phyloP scores from a whole-genome alignment of 2,797 vertebrate genomes.

The Malurus splendens region DNA sequence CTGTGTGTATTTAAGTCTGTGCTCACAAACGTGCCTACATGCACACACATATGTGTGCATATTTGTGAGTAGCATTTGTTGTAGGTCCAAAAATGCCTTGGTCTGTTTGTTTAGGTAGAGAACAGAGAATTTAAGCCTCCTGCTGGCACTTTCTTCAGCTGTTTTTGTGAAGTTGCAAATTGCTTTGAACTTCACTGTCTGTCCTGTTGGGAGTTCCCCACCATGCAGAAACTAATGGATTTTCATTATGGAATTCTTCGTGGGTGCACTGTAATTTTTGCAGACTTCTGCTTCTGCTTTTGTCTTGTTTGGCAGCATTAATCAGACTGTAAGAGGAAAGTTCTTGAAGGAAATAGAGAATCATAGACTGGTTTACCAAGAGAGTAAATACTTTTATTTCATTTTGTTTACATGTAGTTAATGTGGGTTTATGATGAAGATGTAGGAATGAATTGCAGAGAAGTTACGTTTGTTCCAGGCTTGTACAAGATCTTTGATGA shows the following conservation, averaged over 20 bases:
- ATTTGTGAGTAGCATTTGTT: not conserved
- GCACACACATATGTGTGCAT: fast-evolving
- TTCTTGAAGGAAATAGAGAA: not conserved
- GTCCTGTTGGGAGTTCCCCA: not conserved
- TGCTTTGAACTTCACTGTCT: not conserved
- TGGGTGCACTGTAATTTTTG: not conserved
- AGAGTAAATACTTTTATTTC: not conserved
- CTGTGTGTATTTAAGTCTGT: not conserved
- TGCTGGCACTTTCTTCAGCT: not conserved
- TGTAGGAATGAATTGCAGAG: slow-evolving; percentile 92
- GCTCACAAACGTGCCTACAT: not conserved
- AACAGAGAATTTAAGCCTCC: not conserved
- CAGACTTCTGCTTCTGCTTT: not conserved
- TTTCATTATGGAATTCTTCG: not conserved
- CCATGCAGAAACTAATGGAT: not conserved
- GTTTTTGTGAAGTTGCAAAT: not conserved
- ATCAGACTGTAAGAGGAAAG: not conserved
- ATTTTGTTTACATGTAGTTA: slow-evolving; percentile 72
- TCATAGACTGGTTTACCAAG: not conserved
- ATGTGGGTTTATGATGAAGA: slow-evolving; percentile 99
- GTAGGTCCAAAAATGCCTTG: not conserved
- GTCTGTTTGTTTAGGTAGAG: not conserved
- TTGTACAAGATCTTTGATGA: slow-evolving; percentile 99
- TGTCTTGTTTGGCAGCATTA: not conserved
- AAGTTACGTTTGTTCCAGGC: slow-evolving; percentile 95